Evolutionary conservation across 2,113 vertebrate species (phyloP).

Genomic region (Mustela nigripes): DNA sequence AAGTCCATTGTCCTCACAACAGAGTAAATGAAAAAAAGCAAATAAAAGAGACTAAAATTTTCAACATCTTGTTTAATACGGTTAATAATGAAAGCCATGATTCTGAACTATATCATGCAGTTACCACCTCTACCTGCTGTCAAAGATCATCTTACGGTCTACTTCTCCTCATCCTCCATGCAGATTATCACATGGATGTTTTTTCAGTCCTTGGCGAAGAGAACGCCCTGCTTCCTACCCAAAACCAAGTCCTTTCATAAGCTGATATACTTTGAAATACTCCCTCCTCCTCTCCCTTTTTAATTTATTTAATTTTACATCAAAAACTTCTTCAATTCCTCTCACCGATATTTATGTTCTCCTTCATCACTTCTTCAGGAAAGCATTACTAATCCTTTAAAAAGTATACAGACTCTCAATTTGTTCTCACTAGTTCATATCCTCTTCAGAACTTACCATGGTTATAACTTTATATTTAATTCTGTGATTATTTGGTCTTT

Average conservation of each 20-base stretch:
- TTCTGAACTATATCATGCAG: neutral
- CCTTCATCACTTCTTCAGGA: neutral
- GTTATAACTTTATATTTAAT: neutral
- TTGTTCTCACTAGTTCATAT: neutral
- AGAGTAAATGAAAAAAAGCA: neutral
- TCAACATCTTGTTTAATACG: neutral
- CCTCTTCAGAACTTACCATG: neutral
- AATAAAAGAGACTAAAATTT: neutral
- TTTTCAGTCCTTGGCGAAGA: neutral
- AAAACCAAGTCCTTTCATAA: neutral
- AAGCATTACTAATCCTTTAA: neutral
- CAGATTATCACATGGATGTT: neutral
- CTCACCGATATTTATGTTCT: neutral
- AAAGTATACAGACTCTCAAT: neutral
- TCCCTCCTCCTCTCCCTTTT: neutral
- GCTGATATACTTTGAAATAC: neutral
- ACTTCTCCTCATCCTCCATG: neutral
- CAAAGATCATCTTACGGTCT: neutral
- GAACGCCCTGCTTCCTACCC: neutral
- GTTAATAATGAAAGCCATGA: neutral
- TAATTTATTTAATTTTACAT: neutral
- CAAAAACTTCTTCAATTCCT: neutral
- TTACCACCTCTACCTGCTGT: neutral
- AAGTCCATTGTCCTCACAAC: neutral
- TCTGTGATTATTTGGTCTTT: neutral